phyloP scores from a whole-genome alignment of 2,113 vertebrate genomes.

The Petrocephalus zakoni region DNA sequence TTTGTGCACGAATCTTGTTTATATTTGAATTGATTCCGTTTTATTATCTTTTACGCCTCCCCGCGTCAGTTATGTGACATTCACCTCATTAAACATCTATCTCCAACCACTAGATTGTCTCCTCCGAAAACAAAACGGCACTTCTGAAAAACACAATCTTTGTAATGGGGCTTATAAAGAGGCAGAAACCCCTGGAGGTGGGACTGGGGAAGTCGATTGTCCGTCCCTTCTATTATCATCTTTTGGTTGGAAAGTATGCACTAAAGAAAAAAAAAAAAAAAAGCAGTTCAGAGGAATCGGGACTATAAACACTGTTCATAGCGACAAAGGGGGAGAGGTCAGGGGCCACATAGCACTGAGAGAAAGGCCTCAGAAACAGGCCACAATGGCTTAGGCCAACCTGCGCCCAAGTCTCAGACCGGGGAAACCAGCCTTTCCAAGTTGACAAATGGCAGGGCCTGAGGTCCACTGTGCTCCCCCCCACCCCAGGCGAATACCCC shows the following conservation, averaged over 20 bases:
- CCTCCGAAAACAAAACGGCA: not conserved
- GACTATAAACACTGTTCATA: conserved; percentile 46
- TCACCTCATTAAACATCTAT: conserved; percentile 22
- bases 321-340: conserved; percentile 41
- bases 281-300: conserved; percentile 43
- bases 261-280: conserved; percentile 40
- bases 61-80: conserved; percentile 7
- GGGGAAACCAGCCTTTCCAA: conserved; percentile 29
- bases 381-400: conserved; percentile 40
- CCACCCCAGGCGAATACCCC: conserved; percentile 27
- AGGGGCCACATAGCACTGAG: conserved; percentile 44
- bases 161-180: conserved; percentile 27
- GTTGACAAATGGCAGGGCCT: conserved; percentile 40
- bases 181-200: conserved; percentile 32
- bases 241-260: conserved; percentile 48
- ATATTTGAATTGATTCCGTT: not conserved
- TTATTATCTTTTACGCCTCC: conserved; percentile 3
- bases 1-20: not conserved
- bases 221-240: conserved; percentile 45
- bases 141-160: conserved; percentile 20
- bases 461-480: conserved; percentile 37
- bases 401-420: conserved; percentile 26
- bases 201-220: conserved; percentile 33
- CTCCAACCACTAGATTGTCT: conserved; percentile 5
- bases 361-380: conserved; percentile 35